These are phyloP conservation scores for Stictocephala bisonia DNA, from an alignment of 2,888 invertebrate genomes.

Conservation along the genomic window DNA sequence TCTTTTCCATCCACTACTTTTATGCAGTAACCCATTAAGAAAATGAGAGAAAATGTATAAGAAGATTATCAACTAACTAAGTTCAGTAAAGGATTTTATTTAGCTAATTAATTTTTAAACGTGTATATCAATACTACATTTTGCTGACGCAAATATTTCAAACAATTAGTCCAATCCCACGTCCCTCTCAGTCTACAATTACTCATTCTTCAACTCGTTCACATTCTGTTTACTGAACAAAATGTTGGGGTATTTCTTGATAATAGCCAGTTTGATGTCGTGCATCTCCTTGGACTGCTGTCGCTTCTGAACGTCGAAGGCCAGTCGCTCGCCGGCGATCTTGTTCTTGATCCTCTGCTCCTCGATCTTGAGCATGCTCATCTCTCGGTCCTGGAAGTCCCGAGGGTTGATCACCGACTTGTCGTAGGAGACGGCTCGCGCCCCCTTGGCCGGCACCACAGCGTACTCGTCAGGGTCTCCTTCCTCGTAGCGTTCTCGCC, in stretches of 20 bases:
- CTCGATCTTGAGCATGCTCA: conserved; percentile 46
- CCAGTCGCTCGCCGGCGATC: conserved; percentile 17
- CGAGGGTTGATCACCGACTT: not conserved
- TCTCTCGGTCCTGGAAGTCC: conserved; percentile 49
- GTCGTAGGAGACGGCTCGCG: conserved; percentile 38
- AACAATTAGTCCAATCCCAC: no score
- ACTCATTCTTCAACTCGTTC: not conserved
- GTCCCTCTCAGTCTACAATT: no score
- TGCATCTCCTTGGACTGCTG: conserved; percentile 24
- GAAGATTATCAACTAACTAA: no score
- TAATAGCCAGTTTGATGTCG: not conserved
- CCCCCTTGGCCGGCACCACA: not conserved
- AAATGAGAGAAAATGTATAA: no score
- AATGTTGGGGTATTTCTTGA: not conserved
- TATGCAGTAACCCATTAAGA: no score
- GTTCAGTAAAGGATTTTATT: no score
- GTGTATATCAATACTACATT: no score
- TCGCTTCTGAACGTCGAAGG: conserved; percentile 22
- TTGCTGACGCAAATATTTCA: no score
- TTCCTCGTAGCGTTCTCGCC: conserved; percentile 13
- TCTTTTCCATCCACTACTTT: no score
- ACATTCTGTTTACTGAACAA: not conserved
- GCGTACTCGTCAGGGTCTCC: conserved; percentile 9
- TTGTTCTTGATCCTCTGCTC: conserved; percentile 33
- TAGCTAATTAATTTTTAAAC: no score